phyloP scores from a whole-genome alignment of 2,888 invertebrate species.

The Ceratothoa steindachneri region DNA sequence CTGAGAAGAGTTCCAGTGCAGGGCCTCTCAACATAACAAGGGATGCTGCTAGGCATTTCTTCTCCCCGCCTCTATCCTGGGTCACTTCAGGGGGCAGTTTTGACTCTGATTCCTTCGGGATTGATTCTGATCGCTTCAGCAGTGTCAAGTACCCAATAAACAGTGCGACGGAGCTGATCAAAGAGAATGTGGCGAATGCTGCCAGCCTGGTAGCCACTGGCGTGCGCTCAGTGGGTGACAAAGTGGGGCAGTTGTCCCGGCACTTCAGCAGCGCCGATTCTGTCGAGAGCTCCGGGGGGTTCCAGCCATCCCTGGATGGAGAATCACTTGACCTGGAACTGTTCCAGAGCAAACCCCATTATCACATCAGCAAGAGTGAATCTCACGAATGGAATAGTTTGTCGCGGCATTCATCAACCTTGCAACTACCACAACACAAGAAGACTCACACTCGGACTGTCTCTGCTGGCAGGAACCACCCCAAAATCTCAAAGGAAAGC shows the following conservation, averaged over 20 bases:
- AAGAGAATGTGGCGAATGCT: conserved; percentile 63
- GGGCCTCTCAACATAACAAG: conserved; percentile 73
- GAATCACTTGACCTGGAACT: conserved; percentile 52
- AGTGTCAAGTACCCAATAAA: conserved; percentile 27
- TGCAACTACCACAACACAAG: conserved; percentile 19
- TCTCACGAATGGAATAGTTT: conserved; percentile 32
- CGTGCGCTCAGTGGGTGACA: conserved; percentile 69
- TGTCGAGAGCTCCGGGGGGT: conserved; percentile 57
- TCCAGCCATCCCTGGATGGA: conserved; percentile 57
- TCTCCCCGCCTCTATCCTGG: conserved; percentile 70
- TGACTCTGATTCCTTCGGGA: conserved; percentile 8
- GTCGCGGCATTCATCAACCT: conserved; percentile 26
- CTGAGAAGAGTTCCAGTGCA: conserved; percentile 53
- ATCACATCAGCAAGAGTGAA: conserved; percentile 32
- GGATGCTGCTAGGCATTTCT: conserved; percentile 70
- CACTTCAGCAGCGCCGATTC: conserved; percentile 71
- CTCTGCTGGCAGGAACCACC: conserved; percentile 23
- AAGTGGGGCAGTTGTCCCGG: conserved; percentile 67
- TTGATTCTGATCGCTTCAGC: neutral
- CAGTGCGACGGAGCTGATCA: conserved; percentile 60
- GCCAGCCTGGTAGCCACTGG: conserved; percentile 67
- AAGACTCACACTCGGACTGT: conserved; percentile 49
- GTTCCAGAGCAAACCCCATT: conserved; percentile 1
- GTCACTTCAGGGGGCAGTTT: conserved; percentile 60
- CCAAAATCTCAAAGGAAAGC: conserved; percentile 26